Base-by-base conservation (phyloP, 30 jellyfish, hydroid and myxozoan species). In the Aurelia coerulea region DNA sequence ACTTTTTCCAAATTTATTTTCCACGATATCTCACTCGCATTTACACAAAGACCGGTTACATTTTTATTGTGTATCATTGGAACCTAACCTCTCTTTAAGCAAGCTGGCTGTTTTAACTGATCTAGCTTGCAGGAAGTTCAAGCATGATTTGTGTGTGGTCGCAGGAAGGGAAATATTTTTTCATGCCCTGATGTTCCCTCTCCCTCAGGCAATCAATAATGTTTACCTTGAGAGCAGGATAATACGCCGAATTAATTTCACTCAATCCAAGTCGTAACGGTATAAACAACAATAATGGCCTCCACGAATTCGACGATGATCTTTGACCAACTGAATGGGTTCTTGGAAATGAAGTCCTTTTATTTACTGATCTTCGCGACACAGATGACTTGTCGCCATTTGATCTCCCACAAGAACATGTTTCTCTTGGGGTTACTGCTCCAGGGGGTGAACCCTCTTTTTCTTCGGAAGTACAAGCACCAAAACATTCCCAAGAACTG, bases 401-500 rank as follows among this genome's bases (percentile, higher is more conserved):
- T 6, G 80, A 54, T 29, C 64, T 84, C 35, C 93, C 93, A 63
- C 93, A 84, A 0, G 93, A 84, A 75, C 93, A 84, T 50, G 73
- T 41, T 9, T 62, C 79, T 34, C 73, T 41, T 10, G 74, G 65
- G 32, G 53, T 62, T 33, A 73, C 82, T 11, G 93, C 84, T 46
- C 88, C 93, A 37, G 75, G 4, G 18, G 37, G 19, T 34, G 77
- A 10, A 41, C 54, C 93, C 11, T 39, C 93, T 49, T 59, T 79
- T 49, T 73, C 59, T 37, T 49, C 66, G 1, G 93, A 73, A 10
- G 99, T 90, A 63, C 99, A 95, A 3, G 94, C 97, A 17, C 96
- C 97, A 65, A 69, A 95, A 58, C 99, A 95, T 33, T 97, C 99
- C 99, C 97, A 89, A 0, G 96, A 69, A 76, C 94, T 90, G 68